Conservation (phyloP, 2,113 vertebrate species). For the Vulpes ferrilata region DNA sequence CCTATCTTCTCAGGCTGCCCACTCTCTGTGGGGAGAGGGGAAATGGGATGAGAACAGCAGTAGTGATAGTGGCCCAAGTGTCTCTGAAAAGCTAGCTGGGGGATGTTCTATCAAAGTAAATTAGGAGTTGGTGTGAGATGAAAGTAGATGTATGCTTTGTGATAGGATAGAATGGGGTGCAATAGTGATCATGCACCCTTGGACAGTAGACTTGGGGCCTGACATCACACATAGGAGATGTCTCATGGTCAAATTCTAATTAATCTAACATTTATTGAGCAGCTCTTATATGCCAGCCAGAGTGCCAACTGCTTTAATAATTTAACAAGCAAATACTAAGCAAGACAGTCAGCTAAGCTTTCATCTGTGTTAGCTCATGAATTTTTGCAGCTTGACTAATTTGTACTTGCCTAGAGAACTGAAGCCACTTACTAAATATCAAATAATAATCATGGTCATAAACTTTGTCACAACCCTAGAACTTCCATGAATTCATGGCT, state of each 20-base stretch:
- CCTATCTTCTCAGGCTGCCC: not conserved
- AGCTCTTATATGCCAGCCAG: not conserved
- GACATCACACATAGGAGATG: not conserved
- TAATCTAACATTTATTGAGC: not conserved
- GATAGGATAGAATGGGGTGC: not conserved
- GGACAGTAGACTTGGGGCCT: not conserved
- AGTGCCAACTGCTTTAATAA: not conserved
- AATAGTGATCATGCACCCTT: not conserved
- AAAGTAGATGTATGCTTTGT: not conserved
- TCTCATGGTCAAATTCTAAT: not conserved
- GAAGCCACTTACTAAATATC: not conserved
- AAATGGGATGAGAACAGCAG: not conserved
- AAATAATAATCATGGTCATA: not conserved
- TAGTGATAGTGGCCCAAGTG: not conserved
- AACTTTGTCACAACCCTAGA: not conserved
- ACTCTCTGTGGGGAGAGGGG: not conserved
- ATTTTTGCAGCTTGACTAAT: not conserved
- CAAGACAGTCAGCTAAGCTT: not conserved
- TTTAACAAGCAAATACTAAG: not conserved
- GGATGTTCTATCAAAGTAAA: not conserved
- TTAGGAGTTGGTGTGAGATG: not conserved
- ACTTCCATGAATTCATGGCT: not conserved
- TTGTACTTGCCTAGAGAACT: not conserved
- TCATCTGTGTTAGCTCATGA: not conserved
- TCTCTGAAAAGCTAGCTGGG: not conserved